phyloP scores from a whole-genome alignment of 2,797 vertebrate genomes.

The Pseudotriccus pelzelni region DNA sequence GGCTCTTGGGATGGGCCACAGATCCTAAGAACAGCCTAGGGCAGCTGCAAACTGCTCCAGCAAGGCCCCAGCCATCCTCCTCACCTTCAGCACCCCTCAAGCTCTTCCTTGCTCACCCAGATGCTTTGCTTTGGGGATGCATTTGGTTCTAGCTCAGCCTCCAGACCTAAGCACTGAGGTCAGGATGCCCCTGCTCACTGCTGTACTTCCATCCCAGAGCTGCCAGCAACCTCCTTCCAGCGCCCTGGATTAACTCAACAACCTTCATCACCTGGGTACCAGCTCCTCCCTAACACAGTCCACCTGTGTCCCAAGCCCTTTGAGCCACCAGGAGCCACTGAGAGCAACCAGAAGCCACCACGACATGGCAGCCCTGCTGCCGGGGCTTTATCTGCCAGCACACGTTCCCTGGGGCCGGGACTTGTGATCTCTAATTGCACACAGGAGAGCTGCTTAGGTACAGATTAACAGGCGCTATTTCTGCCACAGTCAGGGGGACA shows the following conservation, averaged over 20 bases:
- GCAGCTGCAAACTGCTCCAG: not conserved
- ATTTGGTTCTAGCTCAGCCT: not conserved
- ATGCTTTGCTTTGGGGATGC: not conserved
- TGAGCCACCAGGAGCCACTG: not conserved
- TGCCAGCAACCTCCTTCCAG: not conserved
- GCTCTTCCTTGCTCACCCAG: not conserved
- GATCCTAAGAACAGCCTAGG: not conserved
- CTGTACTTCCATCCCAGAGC: not conserved
- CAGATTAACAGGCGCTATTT: constrained; percentile 43
- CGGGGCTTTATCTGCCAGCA: not conserved
- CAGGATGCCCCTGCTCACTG: not conserved
- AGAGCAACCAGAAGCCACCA: not conserved
- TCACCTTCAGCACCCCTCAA: not conserved
- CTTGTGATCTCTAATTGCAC: constrained; percentile 57
- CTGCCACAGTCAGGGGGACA: constrained; percentile 32
- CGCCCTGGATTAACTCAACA: not conserved
- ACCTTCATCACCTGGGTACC: not conserved
- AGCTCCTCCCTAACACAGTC: not conserved
- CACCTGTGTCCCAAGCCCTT: not conserved
- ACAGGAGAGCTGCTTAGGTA: constrained; percentile 51
- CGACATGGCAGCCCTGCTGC: not conserved
- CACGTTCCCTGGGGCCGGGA: accelerated
- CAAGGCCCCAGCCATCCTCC: not conserved
- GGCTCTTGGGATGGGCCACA: not conserved
- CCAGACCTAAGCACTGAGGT: not conserved